Conservation (phyloP, 2,113 vertebrate genomes). For the Irena cyanogastra region DNA sequence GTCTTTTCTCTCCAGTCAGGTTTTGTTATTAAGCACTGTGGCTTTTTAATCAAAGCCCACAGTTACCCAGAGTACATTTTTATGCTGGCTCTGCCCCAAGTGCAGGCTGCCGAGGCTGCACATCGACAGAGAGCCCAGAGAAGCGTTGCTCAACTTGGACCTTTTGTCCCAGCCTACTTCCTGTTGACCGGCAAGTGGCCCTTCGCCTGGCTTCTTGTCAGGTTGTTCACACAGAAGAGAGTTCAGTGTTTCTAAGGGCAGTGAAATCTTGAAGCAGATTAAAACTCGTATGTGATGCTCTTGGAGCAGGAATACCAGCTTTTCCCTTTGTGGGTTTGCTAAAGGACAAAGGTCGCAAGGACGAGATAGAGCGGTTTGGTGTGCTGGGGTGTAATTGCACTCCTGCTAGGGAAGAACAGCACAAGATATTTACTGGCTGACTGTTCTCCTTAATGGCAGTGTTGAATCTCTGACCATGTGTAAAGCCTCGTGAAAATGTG, state of each 20-base stretch:
- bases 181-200: conserved; percentile 76
- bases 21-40: conserved; percentile 39
- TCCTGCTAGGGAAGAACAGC: neutral
- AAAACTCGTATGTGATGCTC: conserved; percentile 35
- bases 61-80: conserved; percentile 55
- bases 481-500: conserved; percentile 17
- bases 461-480: neutral
- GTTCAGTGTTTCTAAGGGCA: conserved; percentile 61
- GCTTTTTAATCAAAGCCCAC: conserved; percentile 57
- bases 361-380: neutral
- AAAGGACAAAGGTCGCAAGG: conserved; percentile 34
- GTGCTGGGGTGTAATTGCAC: neutral
- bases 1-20: conserved; percentile 9
- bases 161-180: conserved; percentile 82
- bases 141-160: conserved; percentile 80
- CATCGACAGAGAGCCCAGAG: conserved; percentile 72
- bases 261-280: conserved; percentile 35
- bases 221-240: conserved; percentile 60
- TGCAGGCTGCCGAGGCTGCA: conserved; percentile 69
- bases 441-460: neutral
- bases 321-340: neutral
- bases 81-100: conserved; percentile 65
- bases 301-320: neutral
- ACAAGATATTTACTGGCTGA: neutral
- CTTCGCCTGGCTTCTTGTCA: conserved; percentile 63